Percentiles rank a stretch among this genome's conserved stretches.
Conservation (phyloP, 37 sponge, comb jelly and placozoan species). For the Chondrilla cf. caribensis region DNA sequence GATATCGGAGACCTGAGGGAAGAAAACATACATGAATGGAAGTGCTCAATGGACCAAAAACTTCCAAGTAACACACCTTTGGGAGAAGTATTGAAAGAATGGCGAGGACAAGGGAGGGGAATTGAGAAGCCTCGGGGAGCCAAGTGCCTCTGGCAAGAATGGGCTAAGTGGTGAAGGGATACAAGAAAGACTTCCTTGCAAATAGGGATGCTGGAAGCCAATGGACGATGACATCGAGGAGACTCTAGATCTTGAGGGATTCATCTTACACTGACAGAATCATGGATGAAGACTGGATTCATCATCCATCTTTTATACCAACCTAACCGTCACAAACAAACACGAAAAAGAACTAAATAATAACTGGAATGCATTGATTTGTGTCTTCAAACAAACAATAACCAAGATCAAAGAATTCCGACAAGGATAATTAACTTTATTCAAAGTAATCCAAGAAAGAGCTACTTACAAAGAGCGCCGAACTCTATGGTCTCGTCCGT, state of each 20-base stretch:
- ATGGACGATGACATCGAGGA: not conserved
- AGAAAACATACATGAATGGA: not conserved
- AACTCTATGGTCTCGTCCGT: not conserved
- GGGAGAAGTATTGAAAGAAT: not conserved
- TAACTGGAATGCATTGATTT: slow-evolving; percentile 19
- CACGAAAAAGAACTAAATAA: not conserved
- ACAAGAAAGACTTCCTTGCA: not conserved
- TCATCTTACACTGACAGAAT: not conserved
- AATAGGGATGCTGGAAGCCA: not conserved
- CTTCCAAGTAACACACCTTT: not conserved
- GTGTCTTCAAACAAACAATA: not conserved
- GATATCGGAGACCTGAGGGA: not conserved
- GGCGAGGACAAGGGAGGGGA: not conserved
- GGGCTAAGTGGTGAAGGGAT: not conserved
- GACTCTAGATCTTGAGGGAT: not conserved
- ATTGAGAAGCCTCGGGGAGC: not conserved
- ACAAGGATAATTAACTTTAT: no score
- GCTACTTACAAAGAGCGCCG: not conserved
- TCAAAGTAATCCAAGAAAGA: not conserved
- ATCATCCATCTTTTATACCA: not conserved
- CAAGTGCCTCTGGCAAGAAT: not conserved
- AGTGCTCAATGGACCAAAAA: not conserved
- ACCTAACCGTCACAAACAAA: not conserved
- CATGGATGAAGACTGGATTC: not conserved
- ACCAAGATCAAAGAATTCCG: slow-evolving; percentile 4